Conservation (phyloP, 2,113 vertebrate species). For the Oostethus manadensis region DNA sequence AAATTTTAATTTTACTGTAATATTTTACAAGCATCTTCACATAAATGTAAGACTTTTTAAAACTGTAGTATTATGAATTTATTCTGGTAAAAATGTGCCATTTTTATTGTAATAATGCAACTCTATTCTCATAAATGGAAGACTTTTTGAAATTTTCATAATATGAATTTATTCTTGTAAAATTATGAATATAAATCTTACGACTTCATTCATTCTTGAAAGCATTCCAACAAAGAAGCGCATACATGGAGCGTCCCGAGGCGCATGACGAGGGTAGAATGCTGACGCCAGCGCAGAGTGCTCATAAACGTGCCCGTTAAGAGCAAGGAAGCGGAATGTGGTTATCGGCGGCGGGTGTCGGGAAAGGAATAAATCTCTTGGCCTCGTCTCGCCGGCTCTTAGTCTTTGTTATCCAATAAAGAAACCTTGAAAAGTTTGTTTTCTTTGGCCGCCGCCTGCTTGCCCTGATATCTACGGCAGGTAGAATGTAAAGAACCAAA, state of each 20-base stretch:
- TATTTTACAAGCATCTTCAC: too few species aligned
- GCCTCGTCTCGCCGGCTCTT: conserved; percentile 17
- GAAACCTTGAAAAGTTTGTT: conserved; percentile 1
- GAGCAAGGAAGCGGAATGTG: conserved; percentile 4
- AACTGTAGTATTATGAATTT: too few species aligned
- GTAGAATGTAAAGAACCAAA: background rate
- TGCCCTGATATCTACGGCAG: background rate
- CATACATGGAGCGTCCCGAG: background rate
- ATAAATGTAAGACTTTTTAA: too few species aligned
- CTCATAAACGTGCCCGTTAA: background rate
- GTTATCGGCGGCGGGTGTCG: conserved; percentile 9
- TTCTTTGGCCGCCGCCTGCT: background rate
- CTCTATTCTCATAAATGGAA: too few species aligned
- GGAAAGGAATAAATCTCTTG: conserved; percentile 32
- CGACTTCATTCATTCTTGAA: too few species aligned
- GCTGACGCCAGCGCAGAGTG: conserved; percentile 6
- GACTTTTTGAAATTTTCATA: too few species aligned
- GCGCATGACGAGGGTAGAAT: background rate
- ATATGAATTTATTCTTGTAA: too few species aligned
- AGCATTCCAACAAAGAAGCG: too few species aligned
- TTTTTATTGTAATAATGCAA: too few species aligned
- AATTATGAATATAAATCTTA: too few species aligned
- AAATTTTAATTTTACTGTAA: too few species aligned
- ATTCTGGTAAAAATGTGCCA: too few species aligned
- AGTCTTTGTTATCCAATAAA: conserved; percentile 30